These are phyloP conservation scores for Microctonus hyperodae DNA, from an alignment of 2,888 invertebrate genomes.

Conservation along the genomic window DNA sequence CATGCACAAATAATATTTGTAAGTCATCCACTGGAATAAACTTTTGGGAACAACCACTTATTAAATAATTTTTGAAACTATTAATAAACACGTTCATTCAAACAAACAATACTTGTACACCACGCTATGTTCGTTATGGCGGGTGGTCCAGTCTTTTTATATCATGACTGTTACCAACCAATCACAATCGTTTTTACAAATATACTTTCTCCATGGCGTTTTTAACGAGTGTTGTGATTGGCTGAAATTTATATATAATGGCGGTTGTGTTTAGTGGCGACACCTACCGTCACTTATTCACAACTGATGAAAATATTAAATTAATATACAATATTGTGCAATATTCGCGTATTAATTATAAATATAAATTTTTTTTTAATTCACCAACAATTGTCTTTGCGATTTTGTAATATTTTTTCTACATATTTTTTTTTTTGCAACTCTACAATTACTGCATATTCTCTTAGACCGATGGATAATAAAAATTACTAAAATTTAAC, in stretches of 20 bases:
- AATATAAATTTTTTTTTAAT: too few species aligned
- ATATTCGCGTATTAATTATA: too few species aligned
- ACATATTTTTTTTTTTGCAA: too few species aligned
- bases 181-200: slow-evolving; percentile 36
- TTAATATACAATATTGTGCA: too few species aligned
- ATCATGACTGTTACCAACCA: slow-evolving; percentile 42
- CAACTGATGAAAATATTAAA: not conserved
- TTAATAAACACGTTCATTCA: slow-evolving; percentile 47
- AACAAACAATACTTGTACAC: slow-evolving; percentile 43
- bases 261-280: slow-evolving; percentile 30
- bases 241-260: slow-evolving; percentile 36
- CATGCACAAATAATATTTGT: slow-evolving; percentile 15
- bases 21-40: slow-evolving; percentile 24
- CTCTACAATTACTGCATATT: too few species aligned
- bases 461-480: too few species aligned
- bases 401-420: too few species aligned
- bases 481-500: too few species aligned
- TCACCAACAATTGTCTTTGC: too few species aligned
- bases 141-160: slow-evolving; percentile 46
- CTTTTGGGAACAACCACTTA: slow-evolving; percentile 35
- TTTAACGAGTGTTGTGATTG: slow-evolving; percentile 42
- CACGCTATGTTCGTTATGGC: slow-evolving; percentile 53
- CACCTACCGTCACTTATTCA: slow-evolving; percentile 35
- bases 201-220: not conserved
- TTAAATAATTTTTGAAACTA: slow-evolving; percentile 35